These are phyloP conservation scores for Fulica atra DNA, from an alignment of 2,113 vertebrate genomes.

Conservation along the genomic window DNA sequence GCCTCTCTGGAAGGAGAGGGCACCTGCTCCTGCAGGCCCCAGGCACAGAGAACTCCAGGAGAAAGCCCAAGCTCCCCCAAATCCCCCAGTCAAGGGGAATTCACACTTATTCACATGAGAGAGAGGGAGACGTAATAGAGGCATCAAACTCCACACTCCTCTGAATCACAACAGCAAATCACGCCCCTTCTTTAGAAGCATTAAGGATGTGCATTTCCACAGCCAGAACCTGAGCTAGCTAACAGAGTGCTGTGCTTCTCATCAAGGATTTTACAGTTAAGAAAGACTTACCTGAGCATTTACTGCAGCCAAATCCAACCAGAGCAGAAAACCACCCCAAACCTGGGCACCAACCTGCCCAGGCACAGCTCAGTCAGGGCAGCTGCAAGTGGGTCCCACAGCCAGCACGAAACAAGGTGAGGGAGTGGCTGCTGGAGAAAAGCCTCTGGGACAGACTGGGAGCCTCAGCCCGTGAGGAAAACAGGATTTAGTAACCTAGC, in stretches of 20 bases:
- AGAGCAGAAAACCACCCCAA: background rate
- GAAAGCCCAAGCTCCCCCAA: background rate
- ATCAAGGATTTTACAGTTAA: background rate
- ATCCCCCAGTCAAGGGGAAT: background rate
- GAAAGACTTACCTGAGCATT: background rate
- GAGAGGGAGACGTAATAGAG: background rate
- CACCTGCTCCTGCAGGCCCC: background rate
- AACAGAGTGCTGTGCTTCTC: background rate
- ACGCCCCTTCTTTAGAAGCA: background rate
- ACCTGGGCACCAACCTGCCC: rapidly evolving
- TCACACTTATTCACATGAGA: background rate
- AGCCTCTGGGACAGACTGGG: background rate
- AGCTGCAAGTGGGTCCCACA: background rate
- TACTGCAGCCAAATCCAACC: background rate
- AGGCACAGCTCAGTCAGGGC: background rate
- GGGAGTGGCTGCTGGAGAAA: background rate
- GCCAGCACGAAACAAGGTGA: background rate
- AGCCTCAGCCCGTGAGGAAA: rapidly evolving
- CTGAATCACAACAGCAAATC: background rate
- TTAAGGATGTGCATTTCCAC: background rate
- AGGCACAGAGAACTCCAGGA: background rate
- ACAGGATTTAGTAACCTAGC: background rate
- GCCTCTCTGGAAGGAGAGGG: background rate
- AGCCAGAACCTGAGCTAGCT: background rate
- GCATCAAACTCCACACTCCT: background rate